Percentiles rank a stretch among this genome's conserved stretches.
phyloP scores from a whole-genome alignment of 2,888 invertebrate species.

The Agrochola litura region DNA sequence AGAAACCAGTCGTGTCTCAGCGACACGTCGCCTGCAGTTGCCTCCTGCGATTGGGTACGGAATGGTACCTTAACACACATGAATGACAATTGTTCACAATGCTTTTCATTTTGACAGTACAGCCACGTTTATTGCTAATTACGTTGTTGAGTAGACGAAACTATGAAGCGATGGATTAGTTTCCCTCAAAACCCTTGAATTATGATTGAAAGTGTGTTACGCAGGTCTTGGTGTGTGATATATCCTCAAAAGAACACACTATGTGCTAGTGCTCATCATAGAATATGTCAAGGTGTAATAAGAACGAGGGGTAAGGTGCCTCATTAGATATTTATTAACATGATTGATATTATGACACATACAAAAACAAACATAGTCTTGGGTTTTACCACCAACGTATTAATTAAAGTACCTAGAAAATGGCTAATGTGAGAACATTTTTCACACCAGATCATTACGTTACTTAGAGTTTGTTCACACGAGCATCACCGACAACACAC shows the following conservation, averaged over 20 bases:
- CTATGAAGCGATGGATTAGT: too few species aligned
- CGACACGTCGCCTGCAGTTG: too few species aligned
- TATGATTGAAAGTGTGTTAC: too few species aligned
- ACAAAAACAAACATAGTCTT: neutral
- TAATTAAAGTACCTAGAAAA: slow-evolving; percentile 4
- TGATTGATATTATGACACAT: neutral
- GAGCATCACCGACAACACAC: neutral
- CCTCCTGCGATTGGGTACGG: too few species aligned
- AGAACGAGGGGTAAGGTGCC: neutral
- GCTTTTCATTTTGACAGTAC: too few species aligned
- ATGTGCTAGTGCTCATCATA: neutral
- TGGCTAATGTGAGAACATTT: neutral
- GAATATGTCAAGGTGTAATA: neutral
- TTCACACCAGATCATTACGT: neutral
- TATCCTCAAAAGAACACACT: neutral
- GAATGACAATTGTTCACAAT: too few species aligned
- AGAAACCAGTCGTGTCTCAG: too few species aligned
- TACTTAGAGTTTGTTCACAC: neutral
- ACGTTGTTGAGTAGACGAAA: too few species aligned
- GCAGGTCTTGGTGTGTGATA: neutral
- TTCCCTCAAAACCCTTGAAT: too few species aligned
- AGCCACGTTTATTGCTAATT: too few species aligned
- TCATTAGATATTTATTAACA: neutral
- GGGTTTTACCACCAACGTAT: neutral
- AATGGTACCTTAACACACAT: too few species aligned